Evolutionary conservation across 1,140 invertebrate species (phyloP).

Genomic region (Parapsyche elsis): DNA sequence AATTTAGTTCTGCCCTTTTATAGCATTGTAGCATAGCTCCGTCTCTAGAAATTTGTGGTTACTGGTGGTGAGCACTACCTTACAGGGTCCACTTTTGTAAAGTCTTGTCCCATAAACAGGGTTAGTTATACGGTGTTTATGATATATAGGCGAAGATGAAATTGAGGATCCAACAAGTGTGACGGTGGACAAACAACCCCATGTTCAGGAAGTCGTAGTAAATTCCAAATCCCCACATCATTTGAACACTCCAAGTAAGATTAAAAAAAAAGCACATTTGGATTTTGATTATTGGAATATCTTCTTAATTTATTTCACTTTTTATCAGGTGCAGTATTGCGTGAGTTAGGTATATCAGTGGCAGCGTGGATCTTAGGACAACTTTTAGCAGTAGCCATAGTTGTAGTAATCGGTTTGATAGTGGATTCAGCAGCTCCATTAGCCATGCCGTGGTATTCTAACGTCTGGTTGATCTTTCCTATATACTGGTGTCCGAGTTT

Average conservation of each 20-base stretch:
- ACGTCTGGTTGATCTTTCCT: slow-evolving; percentile 51
- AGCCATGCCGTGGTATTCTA: slow-evolving; percentile 53
- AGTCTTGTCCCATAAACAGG: too few relatives aligned
- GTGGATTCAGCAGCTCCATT: slow-evolving; percentile 41
- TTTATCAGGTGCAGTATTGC: not conserved
- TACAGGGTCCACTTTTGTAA: too few relatives aligned
- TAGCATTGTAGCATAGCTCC: too few relatives aligned
- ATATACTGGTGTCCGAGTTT: slow-evolving; percentile 52
- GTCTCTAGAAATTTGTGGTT: too few relatives aligned
- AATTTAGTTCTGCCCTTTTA: too few relatives aligned
- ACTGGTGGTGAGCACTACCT: too few relatives aligned
- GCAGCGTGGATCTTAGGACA: not conserved
- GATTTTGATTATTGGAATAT: too few relatives aligned
- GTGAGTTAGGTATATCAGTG: slow-evolving; percentile 8
- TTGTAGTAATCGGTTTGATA: slow-evolving; percentile 35
- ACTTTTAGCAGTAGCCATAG: not conserved
- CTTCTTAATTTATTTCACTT: not conserved
- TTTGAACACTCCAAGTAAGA: slow-evolving; percentile 30
- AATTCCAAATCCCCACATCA: not conserved
- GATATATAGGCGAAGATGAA: too few relatives aligned
- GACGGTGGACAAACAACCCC: too few relatives aligned
- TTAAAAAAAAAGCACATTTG: not conserved
- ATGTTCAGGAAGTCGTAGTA: too few relatives aligned
- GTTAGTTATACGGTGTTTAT: too few relatives aligned
- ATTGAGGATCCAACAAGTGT: too few relatives aligned